phyloP scores from a whole-genome alignment of 92 coral and sea anemone species.

The Chrysogorgia sp. region DNA sequence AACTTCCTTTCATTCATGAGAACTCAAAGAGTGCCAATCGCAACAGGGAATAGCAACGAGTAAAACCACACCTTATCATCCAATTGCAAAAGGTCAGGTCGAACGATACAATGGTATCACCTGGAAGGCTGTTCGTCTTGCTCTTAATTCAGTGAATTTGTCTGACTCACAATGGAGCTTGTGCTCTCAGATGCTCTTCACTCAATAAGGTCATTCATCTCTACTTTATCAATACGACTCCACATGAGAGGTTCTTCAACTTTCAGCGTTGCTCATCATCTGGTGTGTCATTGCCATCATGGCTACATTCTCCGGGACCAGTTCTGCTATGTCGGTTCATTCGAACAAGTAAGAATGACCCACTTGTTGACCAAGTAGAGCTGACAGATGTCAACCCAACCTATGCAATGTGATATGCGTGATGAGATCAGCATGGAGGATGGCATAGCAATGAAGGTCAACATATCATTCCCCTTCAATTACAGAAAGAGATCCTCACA shows the following conservation, averaged over 20 bases:
- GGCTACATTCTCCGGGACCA: slow-evolving; percentile 50
- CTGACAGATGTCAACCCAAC: slow-evolving; percentile 46
- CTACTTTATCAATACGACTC: slow-evolving; percentile 51
- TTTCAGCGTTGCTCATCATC: slow-evolving; percentile 39
- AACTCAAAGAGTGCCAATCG: slow-evolving; percentile 18
- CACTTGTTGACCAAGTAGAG: slow-evolving; percentile 53
- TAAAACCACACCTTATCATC: slow-evolving; percentile 35
- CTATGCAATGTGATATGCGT: slow-evolving; percentile 14
- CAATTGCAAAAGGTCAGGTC: slow-evolving; percentile 44
- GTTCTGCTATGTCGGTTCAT: slow-evolving; percentile 46
- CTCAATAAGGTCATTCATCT: slow-evolving; percentile 45
- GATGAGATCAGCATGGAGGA: too few species aligned
- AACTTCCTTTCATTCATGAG: slow-evolving; percentile 49
- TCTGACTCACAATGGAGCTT: not conserved
- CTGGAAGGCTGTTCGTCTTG: slow-evolving; percentile 38
- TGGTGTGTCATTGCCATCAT: slow-evolving; percentile 38
- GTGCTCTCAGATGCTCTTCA: slow-evolving; percentile 58
- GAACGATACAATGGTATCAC: slow-evolving; percentile 43
- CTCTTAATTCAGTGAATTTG: slow-evolving; percentile 51
- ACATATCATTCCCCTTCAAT: slow-evolving; percentile 27
- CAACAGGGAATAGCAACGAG: slow-evolving; percentile 24
- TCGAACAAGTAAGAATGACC: slow-evolving; percentile 41
- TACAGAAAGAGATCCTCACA: slow-evolving; percentile 47
- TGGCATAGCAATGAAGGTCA: slow-evolving; percentile 48
- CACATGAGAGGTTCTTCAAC: slow-evolving; percentile 58